Evolutionary conservation across 2,888 invertebrate species (phyloP).

Genomic region (Yponomeuta sedellus): DNA sequence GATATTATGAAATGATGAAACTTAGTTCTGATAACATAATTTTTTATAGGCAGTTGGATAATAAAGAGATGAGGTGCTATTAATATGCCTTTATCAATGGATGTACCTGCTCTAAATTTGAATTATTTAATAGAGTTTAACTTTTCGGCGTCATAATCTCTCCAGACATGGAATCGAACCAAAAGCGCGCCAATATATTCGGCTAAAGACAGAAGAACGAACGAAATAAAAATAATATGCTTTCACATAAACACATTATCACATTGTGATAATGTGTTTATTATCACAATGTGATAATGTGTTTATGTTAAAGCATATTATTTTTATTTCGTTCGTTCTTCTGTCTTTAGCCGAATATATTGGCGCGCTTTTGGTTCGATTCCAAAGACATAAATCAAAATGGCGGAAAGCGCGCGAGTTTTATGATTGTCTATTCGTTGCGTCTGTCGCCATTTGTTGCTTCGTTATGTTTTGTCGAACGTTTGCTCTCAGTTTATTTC

Average conservation of each 20-base stretch:
- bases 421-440: constrained; percentile 43
- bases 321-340: background rate
- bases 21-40: no score
- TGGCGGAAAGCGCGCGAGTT: constrained; percentile 59
- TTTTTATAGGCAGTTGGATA: no score
- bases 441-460: constrained; percentile 1
- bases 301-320: background rate
- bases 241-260: background rate
- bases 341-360: constrained; percentile 2
- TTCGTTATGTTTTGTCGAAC: constrained; percentile 16
- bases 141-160: no score
- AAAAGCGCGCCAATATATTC: constrained; percentile 29
- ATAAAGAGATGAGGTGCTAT: no score
- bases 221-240: background rate
- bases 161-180: constrained; percentile 39
- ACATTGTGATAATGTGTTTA: no score
- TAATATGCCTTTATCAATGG: no score
- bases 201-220: background rate
- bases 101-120: no score
- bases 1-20: no score
- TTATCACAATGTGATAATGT: background rate
- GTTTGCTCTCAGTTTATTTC: constrained; percentile 12
- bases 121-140: no score
- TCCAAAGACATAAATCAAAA: constrained; percentile 66
- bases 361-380: constrained; percentile 38